Evolutionary conservation across 2,113 vertebrate genomes (phyloP).

Genomic region (Dermatemys mawii): DNA sequence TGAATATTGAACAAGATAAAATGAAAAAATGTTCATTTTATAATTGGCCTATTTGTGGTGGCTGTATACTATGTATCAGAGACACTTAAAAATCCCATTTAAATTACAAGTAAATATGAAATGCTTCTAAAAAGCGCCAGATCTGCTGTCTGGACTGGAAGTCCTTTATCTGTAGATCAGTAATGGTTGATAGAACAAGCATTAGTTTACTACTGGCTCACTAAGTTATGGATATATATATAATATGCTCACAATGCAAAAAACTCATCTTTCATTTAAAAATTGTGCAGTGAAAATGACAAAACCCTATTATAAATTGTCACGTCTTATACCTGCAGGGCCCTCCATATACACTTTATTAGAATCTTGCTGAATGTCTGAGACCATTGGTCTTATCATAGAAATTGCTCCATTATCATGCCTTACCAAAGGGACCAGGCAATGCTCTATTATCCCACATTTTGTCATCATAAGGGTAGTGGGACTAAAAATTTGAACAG

Average conservation of each 20-base stretch:
- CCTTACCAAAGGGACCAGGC: background rate
- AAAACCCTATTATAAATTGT: background rate
- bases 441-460: background rate
- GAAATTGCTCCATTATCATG: background rate
- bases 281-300: background rate
- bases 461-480: background rate
- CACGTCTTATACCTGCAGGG: background rate
- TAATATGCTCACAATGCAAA: background rate
- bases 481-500: background rate
- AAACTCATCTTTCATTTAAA: background rate
- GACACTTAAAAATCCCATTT: slow-evolving; percentile 20
- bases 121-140: slow-evolving; percentile 20
- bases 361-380: background rate
- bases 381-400: background rate
- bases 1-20: slow-evolving; percentile 24
- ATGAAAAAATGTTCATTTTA: background rate
- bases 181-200: slow-evolving; percentile 12
- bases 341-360: background rate
- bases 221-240: background rate
- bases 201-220: slow-evolving; percentile 25
- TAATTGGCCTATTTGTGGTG: slow-evolving; percentile 37
- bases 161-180: slow-evolving; percentile 43
- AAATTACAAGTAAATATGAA: slow-evolving; percentile 50
- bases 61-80: slow-evolving; percentile 25
- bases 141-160: slow-evolving; percentile 47